Evolutionary conservation across 2,113 vertebrate genomes (phyloP).

Genomic region (Colinus virginianus): DNA sequence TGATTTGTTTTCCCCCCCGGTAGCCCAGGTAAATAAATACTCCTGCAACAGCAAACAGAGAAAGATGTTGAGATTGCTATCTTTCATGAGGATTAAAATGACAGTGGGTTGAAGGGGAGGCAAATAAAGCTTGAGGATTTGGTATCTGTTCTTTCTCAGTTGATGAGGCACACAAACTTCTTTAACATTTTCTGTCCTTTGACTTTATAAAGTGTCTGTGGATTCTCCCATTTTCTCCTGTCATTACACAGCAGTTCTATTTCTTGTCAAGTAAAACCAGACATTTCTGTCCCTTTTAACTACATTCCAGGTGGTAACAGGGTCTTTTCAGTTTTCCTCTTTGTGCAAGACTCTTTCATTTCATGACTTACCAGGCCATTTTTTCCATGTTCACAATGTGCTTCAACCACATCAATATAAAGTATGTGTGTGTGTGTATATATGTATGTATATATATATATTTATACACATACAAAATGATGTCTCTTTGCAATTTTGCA

Average conservation of each 20-base stretch:
- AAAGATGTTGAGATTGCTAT: slow-evolving; percentile 72
- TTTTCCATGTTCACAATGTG: background rate
- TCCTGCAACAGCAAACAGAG: slow-evolving; percentile 44
- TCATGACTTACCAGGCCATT: background rate
- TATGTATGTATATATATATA: too few relatives aligned
- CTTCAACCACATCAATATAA: background rate
- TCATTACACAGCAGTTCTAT: background rate
- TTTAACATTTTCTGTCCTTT: slow-evolving; percentile 27
- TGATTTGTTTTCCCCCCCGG: slow-evolving; percentile 47
- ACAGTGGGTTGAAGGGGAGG: slow-evolving; percentile 27
- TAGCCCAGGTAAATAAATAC: slow-evolving; percentile 58
- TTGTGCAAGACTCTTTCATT: slow-evolving; percentile 21
- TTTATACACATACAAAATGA: background rate
- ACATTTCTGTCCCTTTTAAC: background rate
- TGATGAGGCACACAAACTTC: slow-evolving; percentile 5
- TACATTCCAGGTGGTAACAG: slow-evolving; percentile 12
- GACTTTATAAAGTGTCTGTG: background rate
- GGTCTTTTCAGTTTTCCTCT: slow-evolving; percentile 20
- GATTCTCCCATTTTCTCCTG: background rate
- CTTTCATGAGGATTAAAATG: slow-evolving; percentile 73
- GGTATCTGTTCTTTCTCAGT: slow-evolving; percentile 25
- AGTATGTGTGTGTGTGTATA: too few relatives aligned
- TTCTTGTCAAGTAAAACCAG: slow-evolving; percentile 23
- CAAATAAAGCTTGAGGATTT: slow-evolving; percentile 60
- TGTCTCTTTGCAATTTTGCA: slow-evolving; percentile 48